These are phyloP conservation scores for Cuculus canorus DNA, from an alignment of 2,797 vertebrate species.

Conservation along the genomic window DNA sequence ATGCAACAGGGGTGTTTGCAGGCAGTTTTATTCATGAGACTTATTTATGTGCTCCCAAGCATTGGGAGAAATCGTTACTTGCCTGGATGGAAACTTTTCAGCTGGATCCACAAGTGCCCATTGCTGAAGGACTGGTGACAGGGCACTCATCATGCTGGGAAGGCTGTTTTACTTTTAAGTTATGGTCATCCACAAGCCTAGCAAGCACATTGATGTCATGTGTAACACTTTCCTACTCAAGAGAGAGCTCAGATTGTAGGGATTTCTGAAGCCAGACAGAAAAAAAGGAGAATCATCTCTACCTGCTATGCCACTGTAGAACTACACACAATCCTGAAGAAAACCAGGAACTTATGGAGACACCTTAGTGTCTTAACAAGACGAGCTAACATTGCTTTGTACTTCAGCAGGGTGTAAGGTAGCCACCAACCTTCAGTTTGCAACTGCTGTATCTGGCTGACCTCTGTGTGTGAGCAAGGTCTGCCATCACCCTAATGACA, in stretches of 20 bases:
- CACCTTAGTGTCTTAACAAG: not conserved
- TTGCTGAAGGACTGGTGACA: not conserved
- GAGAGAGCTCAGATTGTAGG: not conserved
- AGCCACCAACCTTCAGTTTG: not conserved
- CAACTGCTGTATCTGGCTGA: not conserved
- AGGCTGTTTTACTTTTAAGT: not conserved
- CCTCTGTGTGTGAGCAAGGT: not conserved
- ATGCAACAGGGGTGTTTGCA: not conserved
- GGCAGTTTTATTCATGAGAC: not conserved
- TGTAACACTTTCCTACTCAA: not conserved
- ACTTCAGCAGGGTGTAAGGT: not conserved
- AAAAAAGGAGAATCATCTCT: not conserved
- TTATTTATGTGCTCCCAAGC: not conserved
- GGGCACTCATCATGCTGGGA: not conserved
- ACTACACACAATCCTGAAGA: not conserved
- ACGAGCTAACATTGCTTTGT: not conserved
- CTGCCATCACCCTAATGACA: not conserved
- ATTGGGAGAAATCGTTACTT: not conserved
- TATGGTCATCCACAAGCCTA: not conserved
- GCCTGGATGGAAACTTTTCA: not conserved
- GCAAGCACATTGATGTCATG: not conserved
- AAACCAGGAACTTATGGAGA: not conserved
- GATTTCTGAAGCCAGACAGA: not conserved
- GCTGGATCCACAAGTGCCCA: accelerated
- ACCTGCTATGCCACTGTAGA: not conserved